Evolutionary conservation across 64 coral and sea anemone genomes (phyloP).

Genomic region (Montipora sp.): DNA sequence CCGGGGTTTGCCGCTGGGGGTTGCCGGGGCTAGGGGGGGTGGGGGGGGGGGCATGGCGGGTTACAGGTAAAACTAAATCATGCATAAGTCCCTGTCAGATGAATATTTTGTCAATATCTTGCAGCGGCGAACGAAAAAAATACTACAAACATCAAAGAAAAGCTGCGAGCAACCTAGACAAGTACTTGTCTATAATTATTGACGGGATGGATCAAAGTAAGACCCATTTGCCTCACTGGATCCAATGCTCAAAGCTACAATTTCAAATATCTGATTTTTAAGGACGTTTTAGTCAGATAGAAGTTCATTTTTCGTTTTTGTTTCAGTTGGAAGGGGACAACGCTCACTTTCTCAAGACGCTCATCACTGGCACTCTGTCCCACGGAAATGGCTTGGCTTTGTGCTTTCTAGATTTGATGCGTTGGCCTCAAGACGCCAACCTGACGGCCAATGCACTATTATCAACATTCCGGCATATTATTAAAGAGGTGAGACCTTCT

Average conservation of each 20-base stretch:
- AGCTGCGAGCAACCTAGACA: not conserved
- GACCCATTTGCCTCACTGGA: slow-evolving; percentile 44
- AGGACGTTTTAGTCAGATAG: not conserved
- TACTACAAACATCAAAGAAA: slow-evolving; percentile 16
- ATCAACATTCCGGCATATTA: slow-evolving; percentile 9
- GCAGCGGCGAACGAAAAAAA: too few relatives aligned
- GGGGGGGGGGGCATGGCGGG: too few relatives aligned
- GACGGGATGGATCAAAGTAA: slow-evolving; percentile 62
- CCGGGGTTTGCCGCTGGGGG: too few relatives aligned
- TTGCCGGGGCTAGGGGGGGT: too few relatives aligned
- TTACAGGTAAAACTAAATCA: too few relatives aligned
- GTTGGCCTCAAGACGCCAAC: slow-evolving; percentile 62
- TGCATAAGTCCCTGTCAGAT: too few relatives aligned
- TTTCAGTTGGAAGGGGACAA: slow-evolving; percentile 57
- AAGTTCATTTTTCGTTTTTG: not conserved
- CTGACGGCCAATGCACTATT: slow-evolving; percentile 16
- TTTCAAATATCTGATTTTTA: too few relatives aligned
- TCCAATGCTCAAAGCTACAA: slow-evolving; percentile 28
- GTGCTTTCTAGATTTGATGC: slow-evolving; percentile 57
- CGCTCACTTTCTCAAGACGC: slow-evolving; percentile 28
- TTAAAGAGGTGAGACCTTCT: not conserved
- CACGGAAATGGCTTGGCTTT: slow-evolving; percentile 39
- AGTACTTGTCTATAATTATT: slow-evolving; percentile 51
- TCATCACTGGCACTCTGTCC: slow-evolving; percentile 19
- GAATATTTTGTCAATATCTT: too few relatives aligned